phyloP scores from a whole-genome alignment of 2,888 invertebrate genomes.

The Deilephila porcellus region DNA sequence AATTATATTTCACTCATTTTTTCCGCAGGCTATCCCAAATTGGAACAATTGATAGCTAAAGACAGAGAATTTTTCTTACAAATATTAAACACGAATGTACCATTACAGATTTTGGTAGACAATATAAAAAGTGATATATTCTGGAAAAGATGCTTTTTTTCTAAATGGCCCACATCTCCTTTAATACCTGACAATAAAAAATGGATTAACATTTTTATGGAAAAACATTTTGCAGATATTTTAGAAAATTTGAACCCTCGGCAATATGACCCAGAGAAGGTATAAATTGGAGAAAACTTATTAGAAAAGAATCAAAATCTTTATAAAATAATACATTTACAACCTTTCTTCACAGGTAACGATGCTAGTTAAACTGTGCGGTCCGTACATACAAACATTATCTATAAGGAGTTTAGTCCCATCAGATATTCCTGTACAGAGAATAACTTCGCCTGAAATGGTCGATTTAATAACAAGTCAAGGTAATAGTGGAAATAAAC shows the following conservation, averaged over 20 bases:
- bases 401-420: constrained; percentile 74
- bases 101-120: constrained; percentile 74
- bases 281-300: constrained; percentile 37
- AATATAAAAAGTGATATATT: constrained; percentile 78
- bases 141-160: constrained; percentile 76
- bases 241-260: constrained; percentile 79
- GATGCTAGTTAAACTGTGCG: constrained; percentile 73
- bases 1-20: constrained; percentile 27
- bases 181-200: constrained; percentile 57
- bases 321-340: constrained; percentile 29
- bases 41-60: constrained; percentile 69
- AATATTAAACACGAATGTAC: constrained; percentile 69
- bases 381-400: constrained; percentile 72
- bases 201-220: constrained; percentile 78
- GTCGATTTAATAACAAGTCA: constrained; percentile 72
- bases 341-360: constrained; percentile 57
- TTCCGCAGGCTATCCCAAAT: constrained; percentile 64
- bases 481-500: constrained; percentile 54
- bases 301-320: constrained; percentile 22
- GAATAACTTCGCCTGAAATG: constrained; percentile 78
- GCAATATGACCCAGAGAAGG: constrained; percentile 81
- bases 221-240: constrained; percentile 74
- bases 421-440: constrained; percentile 71
- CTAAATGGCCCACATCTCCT: constrained; percentile 68
- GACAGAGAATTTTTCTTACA: constrained; percentile 75